These are phyloP conservation scores for Heliconius hortense DNA, from an alignment of 2,888 invertebrate species.

Conservation along the genomic window DNA sequence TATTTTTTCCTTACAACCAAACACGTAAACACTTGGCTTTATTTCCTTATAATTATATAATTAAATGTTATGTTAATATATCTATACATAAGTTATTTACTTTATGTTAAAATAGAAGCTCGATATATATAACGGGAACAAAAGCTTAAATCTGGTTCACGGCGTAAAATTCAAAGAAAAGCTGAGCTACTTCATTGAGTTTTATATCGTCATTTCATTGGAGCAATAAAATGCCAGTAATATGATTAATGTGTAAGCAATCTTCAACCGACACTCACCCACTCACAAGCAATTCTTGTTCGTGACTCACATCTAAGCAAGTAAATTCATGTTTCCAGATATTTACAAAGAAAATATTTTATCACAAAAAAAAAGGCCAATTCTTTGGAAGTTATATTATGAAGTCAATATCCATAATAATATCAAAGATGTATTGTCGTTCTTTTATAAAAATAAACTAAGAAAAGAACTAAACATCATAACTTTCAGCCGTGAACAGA, in stretches of 20 bases:
- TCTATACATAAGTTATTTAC: background rate
- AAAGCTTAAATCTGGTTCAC: constrained; percentile 1
- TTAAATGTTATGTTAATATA: too few species aligned
- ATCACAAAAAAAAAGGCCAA: constrained; percentile 30
- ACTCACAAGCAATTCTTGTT: constrained; percentile 53
- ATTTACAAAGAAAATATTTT: constrained; percentile 44
- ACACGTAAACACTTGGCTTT: background rate
- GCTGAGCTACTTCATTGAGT: constrained; percentile 31
- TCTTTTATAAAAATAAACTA: constrained; percentile 37
- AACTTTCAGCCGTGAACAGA: constrained; percentile 36
- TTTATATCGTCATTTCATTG: constrained; percentile 63
- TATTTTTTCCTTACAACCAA: constrained; percentile 26
- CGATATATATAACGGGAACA: background rate
- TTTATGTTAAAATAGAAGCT: background rate
- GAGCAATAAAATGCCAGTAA: constrained; percentile 70
- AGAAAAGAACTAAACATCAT: constrained; percentile 33
- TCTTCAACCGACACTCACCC: constrained; percentile 63
- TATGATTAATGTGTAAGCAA: constrained; percentile 72
- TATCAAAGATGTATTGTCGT: constrained; percentile 37
- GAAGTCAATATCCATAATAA: constrained; percentile 39
- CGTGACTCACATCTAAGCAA: constrained; percentile 53
- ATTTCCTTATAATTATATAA: too few species aligned
- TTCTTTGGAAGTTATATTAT: constrained; percentile 37
- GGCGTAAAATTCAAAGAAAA: constrained; percentile 15
- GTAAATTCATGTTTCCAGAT: constrained; percentile 50